Percentiles rank a stretch among this genome's conserved stretches.
Evolutionary conservation across 2,113 vertebrate genomes (phyloP).

Genomic region (Colossoma macropomum): DNA sequence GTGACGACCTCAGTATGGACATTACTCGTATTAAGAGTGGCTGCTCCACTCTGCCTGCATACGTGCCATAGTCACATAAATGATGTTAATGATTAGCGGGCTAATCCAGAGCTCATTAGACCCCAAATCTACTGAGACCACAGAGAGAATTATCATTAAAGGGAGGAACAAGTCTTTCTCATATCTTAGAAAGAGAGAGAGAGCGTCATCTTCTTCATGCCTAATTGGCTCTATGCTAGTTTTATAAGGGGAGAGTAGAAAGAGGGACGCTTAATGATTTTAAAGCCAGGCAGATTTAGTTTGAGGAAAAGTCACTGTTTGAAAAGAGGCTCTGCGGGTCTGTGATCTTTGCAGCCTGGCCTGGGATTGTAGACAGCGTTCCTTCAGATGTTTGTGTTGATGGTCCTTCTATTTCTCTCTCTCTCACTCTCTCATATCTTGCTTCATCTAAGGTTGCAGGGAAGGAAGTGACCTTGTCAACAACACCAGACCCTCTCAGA

Average conservation of each 20-base stretch:
- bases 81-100: neutral
- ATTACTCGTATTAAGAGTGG: no score
- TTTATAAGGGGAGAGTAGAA: neutral
- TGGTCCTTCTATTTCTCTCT: neutral
- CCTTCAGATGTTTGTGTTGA: neutral
- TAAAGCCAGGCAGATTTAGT: neutral
- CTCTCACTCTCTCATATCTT: neutral
- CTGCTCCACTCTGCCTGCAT: no score
- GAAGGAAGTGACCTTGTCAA: no score
- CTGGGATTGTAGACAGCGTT: neutral
- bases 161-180: neutral
- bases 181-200: neutral
- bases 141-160: neutral
- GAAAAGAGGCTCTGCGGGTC: no score
- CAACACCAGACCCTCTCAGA: no score
- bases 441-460: neutral
- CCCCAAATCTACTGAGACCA: no score
- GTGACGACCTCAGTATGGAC: no score
- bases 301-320: no score
- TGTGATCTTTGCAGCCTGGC: no score
- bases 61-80: neutral
- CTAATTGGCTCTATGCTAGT: neutral
- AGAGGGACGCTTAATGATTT: neutral
- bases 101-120: neutral
- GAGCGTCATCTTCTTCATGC: neutral